Percentiles rank a stretch among this genome's conserved stretches.
These are phyloP conservation scores for Pseudobourletiella spinata DNA, from an alignment of 1,140 invertebrate species.

Conservation along the genomic window DNA sequence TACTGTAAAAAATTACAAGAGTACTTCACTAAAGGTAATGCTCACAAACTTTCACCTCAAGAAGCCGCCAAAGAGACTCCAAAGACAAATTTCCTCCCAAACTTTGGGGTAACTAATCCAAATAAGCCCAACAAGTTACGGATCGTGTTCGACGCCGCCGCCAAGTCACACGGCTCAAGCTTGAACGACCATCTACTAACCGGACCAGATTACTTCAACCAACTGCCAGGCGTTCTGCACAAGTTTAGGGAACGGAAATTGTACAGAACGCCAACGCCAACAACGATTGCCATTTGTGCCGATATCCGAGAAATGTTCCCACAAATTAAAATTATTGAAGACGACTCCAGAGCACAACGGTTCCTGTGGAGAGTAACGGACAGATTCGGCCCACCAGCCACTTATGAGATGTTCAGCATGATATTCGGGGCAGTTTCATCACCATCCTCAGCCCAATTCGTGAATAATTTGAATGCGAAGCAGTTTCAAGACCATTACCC, in stretches of 20 bases:
- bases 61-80: neutral
- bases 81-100: constrained; percentile 5
- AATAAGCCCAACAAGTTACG: constrained; percentile 16
- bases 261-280: too few relatives aligned
- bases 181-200: constrained; percentile 16
- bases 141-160: constrained; percentile 17
- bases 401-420: too few relatives aligned
- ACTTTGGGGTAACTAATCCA: constrained; percentile 15
- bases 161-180: constrained; percentile 10
- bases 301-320: constrained; percentile 27
- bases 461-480: constrained; percentile 18
- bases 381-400: neutral
- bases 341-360: neutral
- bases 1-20: constrained; percentile 10
- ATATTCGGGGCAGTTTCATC: too few relatives aligned
- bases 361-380: constrained; percentile 6
- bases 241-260: constrained; percentile 25
- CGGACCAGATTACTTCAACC: constrained; percentile 16
- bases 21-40: constrained; percentile 13
- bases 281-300: constrained; percentile 11
- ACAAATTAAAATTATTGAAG: neutral
- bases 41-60: neutral
- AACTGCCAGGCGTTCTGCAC: constrained; percentile 3
- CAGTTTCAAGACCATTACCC: too few relatives aligned
- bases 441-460: constrained; percentile 7